phyloP scores from a whole-genome alignment of 2,888 invertebrate genomes.

The Alsophila aescularia region DNA sequence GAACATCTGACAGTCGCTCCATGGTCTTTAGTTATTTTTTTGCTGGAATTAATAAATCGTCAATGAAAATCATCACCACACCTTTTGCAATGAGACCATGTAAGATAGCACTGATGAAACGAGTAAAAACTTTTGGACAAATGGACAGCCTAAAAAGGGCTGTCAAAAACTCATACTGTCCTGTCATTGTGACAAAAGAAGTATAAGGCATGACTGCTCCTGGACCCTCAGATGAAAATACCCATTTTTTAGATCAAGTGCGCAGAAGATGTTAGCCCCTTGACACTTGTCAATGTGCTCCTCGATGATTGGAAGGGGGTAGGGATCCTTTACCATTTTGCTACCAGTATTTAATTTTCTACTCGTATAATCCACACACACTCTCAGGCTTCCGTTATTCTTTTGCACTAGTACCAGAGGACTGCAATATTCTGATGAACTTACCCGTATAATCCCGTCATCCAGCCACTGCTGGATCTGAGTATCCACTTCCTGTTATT shows the following conservation, averaged over 20 bases:
- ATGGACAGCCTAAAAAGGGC: not conserved
- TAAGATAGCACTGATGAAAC: constrained; percentile 37
- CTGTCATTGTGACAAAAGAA: not conserved
- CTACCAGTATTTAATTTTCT: no score
- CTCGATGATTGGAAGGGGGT: not conserved
- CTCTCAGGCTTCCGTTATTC: no score
- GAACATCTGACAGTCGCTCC: not conserved
- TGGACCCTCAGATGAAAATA: not conserved
- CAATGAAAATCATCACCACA: constrained; percentile 34
- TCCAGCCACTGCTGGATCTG: no score
- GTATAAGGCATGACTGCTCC: not conserved
- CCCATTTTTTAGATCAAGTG: not conserved
- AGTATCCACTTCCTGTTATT: no score
- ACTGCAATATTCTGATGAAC: no score
- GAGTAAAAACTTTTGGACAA: not conserved
- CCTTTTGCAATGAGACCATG: constrained; percentile 28
- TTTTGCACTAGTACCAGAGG: no score
- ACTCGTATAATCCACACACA: no score
- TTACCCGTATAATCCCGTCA: no score
- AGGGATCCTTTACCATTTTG: not conserved
- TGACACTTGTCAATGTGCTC: not conserved
- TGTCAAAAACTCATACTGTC: not conserved
- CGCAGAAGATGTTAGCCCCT: not conserved
- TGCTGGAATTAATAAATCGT: constrained; percentile 37
- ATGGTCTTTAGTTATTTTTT: constrained; percentile 22